Evolutionary conservation across 2,888 invertebrate species (phyloP), one percentile per base, ranked within the genome.

Genomic region (Norana najaformis): DNA sequence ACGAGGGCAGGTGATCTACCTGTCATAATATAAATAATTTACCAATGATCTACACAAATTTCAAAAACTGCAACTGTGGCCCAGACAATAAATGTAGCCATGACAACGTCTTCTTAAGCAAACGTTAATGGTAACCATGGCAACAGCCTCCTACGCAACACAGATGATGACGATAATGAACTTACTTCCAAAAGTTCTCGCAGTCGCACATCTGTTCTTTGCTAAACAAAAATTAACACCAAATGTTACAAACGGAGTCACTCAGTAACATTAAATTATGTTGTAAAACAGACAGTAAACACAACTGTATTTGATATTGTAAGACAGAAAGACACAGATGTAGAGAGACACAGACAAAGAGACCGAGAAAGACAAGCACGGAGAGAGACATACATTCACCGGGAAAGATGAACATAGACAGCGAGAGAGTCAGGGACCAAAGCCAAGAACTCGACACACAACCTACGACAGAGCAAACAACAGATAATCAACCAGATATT

Each of bases 141-240:
- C 35, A 89, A 89, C 38, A 88, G 41, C n/a, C 69, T 37, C n/a
- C 83, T 35, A 82, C 8, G 39, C 88, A 41, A 89, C 83, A 23
- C 82, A 37, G n/a, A 35, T 30, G 13, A 88, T 23, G n/a, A 3
- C 30, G 37, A 37, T 90, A 20, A 90, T 90, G 0, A 36, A n/a
- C 41, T 90, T 92, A 95, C 94, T 93, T 95, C 95, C 91, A 98
- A 94, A 91, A 98, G 95, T 92, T 97, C 97, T 88, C 97, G 96
- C 0, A 98, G 96, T 93, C 97, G 96, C 89, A 97, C 96, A 94
- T 98, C 98, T 0, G 98, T 98, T 93, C 97, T 96, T 95, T 97
- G 96, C 96, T 96, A 94, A 94, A 95, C 89, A 41, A 90, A 38
- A 53, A 88, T 47, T 18, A 88, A 16, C 36, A 16, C 23, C 30